Evolutionary conservation across 2,797 vertebrate genomes (phyloP), one percentile per base, ranked within the genome.

Genomic region (Ciconia nigra): DNA sequence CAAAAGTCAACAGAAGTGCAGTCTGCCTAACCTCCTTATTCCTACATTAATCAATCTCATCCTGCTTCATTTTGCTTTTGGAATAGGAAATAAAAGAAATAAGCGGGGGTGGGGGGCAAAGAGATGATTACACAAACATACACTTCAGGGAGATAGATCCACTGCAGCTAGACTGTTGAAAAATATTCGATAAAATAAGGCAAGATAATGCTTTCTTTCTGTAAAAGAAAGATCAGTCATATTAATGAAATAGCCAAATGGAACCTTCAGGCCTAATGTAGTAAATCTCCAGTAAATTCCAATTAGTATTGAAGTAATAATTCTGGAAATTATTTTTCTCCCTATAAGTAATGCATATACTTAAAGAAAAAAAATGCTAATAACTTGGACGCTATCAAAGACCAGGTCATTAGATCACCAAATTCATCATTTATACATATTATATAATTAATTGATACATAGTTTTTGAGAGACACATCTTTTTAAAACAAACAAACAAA

Each of bases 1-100:
- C 94, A 97, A 93, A 96, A 96, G 95, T 94, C 90, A 96, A 93
- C 90, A 96, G 71, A 97, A 95, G 83, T 93, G 74, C 83, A 94
- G 92, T 85, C 92, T 96, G 81, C 74, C 82, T 81, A 94, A 86
- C 78, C 95, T 94, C 88, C 92, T 89, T 96, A 76, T 92, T 95
- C 69, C 87, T 93, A 71, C 76, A 95, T 94, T 87, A 92, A 97
- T 96, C 94, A 97, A 87, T 78, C 82, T 87, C 82, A 96, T 88
- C 65, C 46, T 69, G 35, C 35, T 87, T 85, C 61, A 76, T 74
- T 93, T 86, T 92, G 73, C 47, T 86, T 83, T 80, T 89, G 73
- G 80, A 93, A 94, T 61, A 77, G 35, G 90, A 89, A 96, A 91
- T 93, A 93, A 88, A 79, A 87, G 65, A 83, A 84, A 66, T 37